phyloP scores from a whole-genome alignment of 2,797 vertebrate genomes.

The Netta rufina region DNA sequence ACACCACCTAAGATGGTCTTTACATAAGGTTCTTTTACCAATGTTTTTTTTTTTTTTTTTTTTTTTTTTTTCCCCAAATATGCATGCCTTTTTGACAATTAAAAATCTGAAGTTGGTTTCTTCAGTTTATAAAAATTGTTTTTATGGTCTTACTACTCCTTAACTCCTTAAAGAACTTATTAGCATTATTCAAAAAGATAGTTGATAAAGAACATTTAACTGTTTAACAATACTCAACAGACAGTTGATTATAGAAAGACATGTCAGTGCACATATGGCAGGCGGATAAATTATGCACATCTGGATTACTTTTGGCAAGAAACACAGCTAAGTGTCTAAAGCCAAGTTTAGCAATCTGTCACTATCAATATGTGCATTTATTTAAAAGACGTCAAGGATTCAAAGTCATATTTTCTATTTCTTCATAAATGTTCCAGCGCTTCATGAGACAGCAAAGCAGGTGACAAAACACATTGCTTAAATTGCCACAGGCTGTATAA shows the following conservation, averaged over 20 bases:
- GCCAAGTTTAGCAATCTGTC: constrained; percentile 86
- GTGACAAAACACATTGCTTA: constrained; percentile 77
- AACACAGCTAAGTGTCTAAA: constrained; percentile 80
- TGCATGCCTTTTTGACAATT: background rate
- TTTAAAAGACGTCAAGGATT: constrained; percentile 79
- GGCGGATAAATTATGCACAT: constrained; percentile 86
- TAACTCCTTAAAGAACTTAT: constrained; percentile 78
- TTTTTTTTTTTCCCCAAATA: background rate
- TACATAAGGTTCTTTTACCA: background rate
- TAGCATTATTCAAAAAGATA: constrained; percentile 73
- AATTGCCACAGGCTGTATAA: constrained; percentile 78
- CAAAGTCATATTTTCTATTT: constrained; percentile 80
- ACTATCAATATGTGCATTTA: constrained; percentile 84
- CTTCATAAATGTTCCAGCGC: constrained; percentile 77
- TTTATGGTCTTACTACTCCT: constrained; percentile 32
- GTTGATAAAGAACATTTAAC: constrained; percentile 77
- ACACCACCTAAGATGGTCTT: background rate
- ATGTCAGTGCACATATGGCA: constrained; percentile 88
- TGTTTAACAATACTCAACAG: constrained; percentile 80
- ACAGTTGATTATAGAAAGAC: constrained; percentile 86
- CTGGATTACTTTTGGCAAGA: constrained; percentile 84
- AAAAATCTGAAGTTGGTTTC: background rate
- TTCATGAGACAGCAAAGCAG: constrained; percentile 75
- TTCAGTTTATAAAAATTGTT: background rate
- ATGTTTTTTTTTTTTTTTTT: background rate